phyloP scores from a whole-genome alignment of 2,888 invertebrate species.

The Xanthia togata region DNA sequence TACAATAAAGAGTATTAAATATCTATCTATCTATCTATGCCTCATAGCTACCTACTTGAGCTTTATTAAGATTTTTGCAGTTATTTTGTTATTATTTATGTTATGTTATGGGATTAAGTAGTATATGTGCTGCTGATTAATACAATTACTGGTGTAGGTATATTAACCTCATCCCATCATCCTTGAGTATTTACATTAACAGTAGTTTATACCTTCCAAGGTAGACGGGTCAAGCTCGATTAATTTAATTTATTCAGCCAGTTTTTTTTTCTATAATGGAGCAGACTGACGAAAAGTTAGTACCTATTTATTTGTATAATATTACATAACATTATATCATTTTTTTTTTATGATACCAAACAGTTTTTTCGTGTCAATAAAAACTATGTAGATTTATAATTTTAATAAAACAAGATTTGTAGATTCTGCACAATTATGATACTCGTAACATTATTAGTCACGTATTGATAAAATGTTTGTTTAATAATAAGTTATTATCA shows the following conservation, averaged over 20 bases:
- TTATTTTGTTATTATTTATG: too few relatives aligned
- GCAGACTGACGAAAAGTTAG: conserved; percentile 8
- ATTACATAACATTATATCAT: conserved; percentile 27
- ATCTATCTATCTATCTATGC: too few relatives aligned
- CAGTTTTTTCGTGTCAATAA: neutral
- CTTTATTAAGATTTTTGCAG: neutral
- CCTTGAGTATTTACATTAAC: neutral
- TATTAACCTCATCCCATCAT: neutral
- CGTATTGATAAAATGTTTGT: conserved; percentile 35
- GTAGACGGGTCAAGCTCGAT: neutral
- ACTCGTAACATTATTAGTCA: conserved; percentile 20
- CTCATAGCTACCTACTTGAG: neutral
- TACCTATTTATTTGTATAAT: neutral
- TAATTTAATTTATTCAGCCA: neutral
- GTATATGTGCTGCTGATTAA: too few relatives aligned
- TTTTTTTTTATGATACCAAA: neutral
- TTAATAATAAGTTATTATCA: conserved; percentile 35
- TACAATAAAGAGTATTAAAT: too few relatives aligned
- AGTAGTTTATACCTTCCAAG: conserved; percentile 4
- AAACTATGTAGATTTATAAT: conserved; percentile 1
- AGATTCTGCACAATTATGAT: conserved; percentile 3
- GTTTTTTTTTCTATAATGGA: conserved; percentile 8
- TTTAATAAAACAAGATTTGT: neutral
- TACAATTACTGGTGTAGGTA: too few relatives aligned
- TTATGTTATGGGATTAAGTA: too few relatives aligned